A percentile compares a stretch with the other conserved stretches of the same genome.
These are phyloP conservation scores for Heliocidaris erythrogramma DNA, from an alignment of 35 echinoderm and acorn worm species.

Conservation along the genomic window DNA sequence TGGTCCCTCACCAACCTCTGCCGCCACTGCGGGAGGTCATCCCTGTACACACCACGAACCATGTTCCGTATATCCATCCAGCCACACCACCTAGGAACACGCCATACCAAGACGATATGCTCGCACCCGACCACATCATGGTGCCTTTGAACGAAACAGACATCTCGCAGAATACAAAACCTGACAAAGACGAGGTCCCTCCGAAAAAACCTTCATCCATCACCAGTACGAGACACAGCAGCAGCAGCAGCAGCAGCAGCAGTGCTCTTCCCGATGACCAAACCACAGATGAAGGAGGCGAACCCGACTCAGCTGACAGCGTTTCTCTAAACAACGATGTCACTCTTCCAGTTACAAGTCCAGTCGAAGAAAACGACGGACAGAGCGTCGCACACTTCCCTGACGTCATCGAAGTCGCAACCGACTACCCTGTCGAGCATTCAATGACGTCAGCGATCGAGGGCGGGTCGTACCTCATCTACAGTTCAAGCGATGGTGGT, in stretches of 20 bases:
- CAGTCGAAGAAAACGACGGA: not conserved
- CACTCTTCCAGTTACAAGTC: not conserved
- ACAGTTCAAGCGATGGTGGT: constrained; percentile 32
- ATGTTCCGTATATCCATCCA: not conserved
- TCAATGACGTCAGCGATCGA: constrained; percentile 15
- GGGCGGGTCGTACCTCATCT: constrained; percentile 19
- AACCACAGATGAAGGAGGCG: not conserved
- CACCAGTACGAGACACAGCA: constrained; percentile 21
- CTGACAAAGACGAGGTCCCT: not conserved
- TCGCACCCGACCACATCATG: not conserved
- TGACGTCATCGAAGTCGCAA: not conserved
- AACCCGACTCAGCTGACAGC: not conserved
- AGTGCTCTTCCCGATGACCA: not conserved
- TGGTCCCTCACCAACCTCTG: constrained; percentile 3
- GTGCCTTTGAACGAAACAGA: not conserved
- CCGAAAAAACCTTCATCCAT: constrained; percentile 35
- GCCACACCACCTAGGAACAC: not conserved
- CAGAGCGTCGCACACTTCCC: constrained; percentile 4
- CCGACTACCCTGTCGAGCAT: not conserved
- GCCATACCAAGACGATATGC: constrained; percentile 19
- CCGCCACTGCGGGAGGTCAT: constrained; percentile 24
- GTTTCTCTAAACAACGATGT: not conserved
- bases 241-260: not conserved
- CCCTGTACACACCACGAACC: not conserved
- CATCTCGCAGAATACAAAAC: not conserved